A percentile compares a stretch with the other conserved stretches of the same genome.
Evolutionary conservation across 1,140 invertebrate genomes (phyloP).

Genomic region (Drosophila guanche): DNA sequence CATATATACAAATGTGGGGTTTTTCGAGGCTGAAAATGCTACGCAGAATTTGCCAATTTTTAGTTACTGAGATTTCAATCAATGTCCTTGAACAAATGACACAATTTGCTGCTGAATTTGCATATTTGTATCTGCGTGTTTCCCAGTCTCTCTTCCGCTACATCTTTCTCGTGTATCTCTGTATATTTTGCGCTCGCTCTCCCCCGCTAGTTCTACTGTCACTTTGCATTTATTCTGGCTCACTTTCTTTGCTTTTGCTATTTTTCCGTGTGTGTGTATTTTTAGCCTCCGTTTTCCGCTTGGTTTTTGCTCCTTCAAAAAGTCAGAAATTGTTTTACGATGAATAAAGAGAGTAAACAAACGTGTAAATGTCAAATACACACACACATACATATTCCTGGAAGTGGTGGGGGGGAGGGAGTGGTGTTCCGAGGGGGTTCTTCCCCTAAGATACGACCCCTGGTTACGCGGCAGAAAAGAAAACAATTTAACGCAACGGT

Average conservation of each 20-base stretch:
- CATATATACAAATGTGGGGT: neutral
- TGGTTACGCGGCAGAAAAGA: slow-evolving; percentile 61
- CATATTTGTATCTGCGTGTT: slow-evolving; percentile 32
- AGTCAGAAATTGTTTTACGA: slow-evolving; percentile 61
- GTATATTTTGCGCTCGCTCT: neutral
- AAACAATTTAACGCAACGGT: slow-evolving; percentile 67
- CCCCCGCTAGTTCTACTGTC: neutral
- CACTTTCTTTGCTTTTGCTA: neutral
- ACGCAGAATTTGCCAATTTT: slow-evolving; percentile 39
- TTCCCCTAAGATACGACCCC: slow-evolving; percentile 22
- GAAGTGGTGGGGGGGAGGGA: neutral
- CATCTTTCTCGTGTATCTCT: neutral
- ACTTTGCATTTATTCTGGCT: slow-evolving; percentile 26
- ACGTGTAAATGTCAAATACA: slow-evolving; percentile 50
- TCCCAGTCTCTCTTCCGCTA: neutral
- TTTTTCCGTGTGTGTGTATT: neutral
- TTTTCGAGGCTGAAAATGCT: neutral
- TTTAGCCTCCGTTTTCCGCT: neutral
- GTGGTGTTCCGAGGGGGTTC: neutral
- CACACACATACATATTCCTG: neutral
- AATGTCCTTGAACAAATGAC: slow-evolving; percentile 70
- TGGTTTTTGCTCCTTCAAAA: slow-evolving; percentile 4
- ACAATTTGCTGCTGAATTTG: slow-evolving; percentile 56
- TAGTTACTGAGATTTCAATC: slow-evolving; percentile 62
- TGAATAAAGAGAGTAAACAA: slow-evolving; percentile 60